These are phyloP conservation scores for Monoplex corrugatus DNA, from an alignment of 2,888 invertebrate species.

Conservation along the genomic window DNA sequence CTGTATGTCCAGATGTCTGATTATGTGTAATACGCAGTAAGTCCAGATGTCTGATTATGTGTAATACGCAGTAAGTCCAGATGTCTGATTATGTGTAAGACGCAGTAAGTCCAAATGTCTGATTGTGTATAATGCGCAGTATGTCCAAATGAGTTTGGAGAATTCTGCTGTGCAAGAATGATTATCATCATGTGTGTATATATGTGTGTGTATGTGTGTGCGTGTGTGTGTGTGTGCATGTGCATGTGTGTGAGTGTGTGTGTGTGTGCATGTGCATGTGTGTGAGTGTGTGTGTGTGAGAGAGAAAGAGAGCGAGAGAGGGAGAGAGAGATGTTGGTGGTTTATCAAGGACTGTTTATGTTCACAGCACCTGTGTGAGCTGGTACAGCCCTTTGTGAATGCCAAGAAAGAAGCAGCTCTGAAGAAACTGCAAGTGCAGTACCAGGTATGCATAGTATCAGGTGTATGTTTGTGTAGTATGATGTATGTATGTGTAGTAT, in stretches of 20 bases:
- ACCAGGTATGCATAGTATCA: conserved; percentile 1
- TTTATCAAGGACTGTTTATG: conserved; percentile 1
- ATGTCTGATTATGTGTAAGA: no score
- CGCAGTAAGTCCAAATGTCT: no score
- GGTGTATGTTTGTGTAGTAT: neutral
- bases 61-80: no score
- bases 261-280: neutral
- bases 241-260: neutral
- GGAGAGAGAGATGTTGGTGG: neutral
- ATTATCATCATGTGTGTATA: no score
- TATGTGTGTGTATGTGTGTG: neutral
- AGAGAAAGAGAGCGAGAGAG: neutral
- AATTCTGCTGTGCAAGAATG: no score
- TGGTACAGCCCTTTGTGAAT: conserved; percentile 60
- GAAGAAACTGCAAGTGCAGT: conserved; percentile 15
- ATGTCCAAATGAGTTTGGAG: no score
- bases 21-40: no score
- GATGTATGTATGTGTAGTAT: neutral
- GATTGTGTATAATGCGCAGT: no score
- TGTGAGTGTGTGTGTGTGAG: neutral
- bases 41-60: no score
- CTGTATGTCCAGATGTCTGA: no score
- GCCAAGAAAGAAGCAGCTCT: conserved; percentile 53
- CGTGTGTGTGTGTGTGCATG: neutral
- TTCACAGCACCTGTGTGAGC: conserved; percentile 60